These are phyloP conservation scores for Unio delphinus DNA, from an alignment of 2,888 invertebrate species.

Conservation along the genomic window DNA sequence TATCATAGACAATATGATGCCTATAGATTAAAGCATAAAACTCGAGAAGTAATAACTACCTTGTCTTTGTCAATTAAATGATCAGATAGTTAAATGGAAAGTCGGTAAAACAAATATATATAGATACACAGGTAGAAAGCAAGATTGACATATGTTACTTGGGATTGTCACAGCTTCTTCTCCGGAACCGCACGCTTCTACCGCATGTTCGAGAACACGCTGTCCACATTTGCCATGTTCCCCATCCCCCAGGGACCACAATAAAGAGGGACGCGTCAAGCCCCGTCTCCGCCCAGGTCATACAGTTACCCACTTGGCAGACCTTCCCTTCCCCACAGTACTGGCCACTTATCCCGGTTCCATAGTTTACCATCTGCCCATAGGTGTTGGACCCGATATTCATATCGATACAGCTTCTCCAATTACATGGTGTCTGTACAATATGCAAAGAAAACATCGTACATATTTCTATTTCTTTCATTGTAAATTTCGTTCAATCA, in stretches of 20 bases:
- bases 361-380: slow-evolving; percentile 20
- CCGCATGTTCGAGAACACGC: slow-evolving; percentile 35
- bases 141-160: slow-evolving; percentile 8
- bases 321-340: slow-evolving; percentile 37
- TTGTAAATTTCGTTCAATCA: too few relatives aligned
- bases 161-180: slow-evolving; percentile 33
- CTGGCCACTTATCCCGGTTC: slow-evolving; percentile 19
- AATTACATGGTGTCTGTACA: slow-evolving; percentile 15
- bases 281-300: slow-evolving; percentile 21
- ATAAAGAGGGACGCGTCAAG: slow-evolving; percentile 6
- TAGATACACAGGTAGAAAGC: too few relatives aligned
- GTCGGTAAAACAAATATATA: too few relatives aligned
- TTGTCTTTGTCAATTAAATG: too few relatives aligned
- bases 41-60: too few relatives aligned
- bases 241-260: slow-evolving; percentile 34
- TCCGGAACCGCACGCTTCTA: slow-evolving; percentile 23
- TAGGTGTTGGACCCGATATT: slow-evolving; percentile 13
- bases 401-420: slow-evolving; percentile 27
- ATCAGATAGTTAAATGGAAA: too few relatives aligned
- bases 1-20: too few relatives aligned
- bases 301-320: slow-evolving; percentile 16
- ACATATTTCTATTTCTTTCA: neutral
- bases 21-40: too few relatives aligned
- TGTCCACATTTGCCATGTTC: slow-evolving; percentile 22
- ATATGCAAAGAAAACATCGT: neutral